phyloP scores from a whole-genome alignment of 1,140 invertebrate genomes.

The Harlomillsia oculata region DNA sequence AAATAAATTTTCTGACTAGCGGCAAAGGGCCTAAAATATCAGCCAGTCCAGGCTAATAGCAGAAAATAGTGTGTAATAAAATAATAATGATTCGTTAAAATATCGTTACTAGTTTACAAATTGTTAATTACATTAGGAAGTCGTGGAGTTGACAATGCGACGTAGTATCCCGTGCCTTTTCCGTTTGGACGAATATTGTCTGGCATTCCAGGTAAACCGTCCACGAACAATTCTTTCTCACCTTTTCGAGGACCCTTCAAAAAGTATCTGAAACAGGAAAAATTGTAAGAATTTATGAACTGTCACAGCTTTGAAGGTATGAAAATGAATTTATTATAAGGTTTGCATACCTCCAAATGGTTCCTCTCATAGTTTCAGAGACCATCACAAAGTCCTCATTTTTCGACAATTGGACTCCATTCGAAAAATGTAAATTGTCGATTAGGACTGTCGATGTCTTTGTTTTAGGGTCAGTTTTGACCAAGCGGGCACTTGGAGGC shows the following conservation, averaged over 20 bases:
- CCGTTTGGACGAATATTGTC: conserved; percentile 44
- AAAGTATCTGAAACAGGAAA: conserved; percentile 39
- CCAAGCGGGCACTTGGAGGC: conserved; percentile 41
- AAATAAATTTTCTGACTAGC: conserved; percentile 38
- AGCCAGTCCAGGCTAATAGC: conserved; percentile 28
- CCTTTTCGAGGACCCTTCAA: conserved; percentile 39
- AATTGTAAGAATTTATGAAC: not conserved
- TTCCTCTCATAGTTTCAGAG: conserved; percentile 40
- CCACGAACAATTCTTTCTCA: conserved; percentile 40
- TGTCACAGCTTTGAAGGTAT: not conserved
- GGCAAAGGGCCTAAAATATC: conserved; percentile 40
- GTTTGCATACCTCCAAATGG: conserved; percentile 39
- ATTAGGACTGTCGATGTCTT: conserved; percentile 38
- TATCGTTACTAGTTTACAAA: not conserved
- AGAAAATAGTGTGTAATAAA: not conserved
- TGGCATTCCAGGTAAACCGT: conserved; percentile 43
- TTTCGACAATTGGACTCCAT: conserved; percentile 43
- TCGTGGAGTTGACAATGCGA: conserved; percentile 37
- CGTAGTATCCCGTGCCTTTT: conserved; percentile 43
- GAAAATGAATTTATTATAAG: not conserved
- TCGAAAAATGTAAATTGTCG: conserved; percentile 42
- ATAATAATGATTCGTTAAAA: not conserved
- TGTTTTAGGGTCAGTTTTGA: conserved; percentile 40
- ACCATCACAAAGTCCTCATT: conserved; percentile 42
- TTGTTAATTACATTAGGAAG: not conserved